These are phyloP conservation scores for Xanthia togata DNA, from an alignment of 2,888 invertebrate genomes.

Conservation along the genomic window DNA sequence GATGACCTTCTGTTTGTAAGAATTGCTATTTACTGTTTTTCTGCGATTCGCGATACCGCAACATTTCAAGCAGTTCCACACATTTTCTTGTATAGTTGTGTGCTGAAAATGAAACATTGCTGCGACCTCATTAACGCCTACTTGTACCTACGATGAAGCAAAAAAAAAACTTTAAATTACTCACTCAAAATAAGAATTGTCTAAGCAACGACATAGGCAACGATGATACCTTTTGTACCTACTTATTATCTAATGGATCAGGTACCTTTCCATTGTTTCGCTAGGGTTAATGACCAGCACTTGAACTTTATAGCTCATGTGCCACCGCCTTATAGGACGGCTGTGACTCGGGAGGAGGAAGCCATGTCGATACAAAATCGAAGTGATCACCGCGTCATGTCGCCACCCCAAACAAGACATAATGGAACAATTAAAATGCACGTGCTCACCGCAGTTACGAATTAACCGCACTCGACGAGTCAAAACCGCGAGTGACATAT, in stretches of 20 bases:
- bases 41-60: slow-evolving; percentile 36
- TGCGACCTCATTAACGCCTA: slow-evolving; percentile 4
- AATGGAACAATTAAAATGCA: slow-evolving; percentile 82
- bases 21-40: slow-evolving; percentile 49
- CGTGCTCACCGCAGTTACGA: slow-evolving; percentile 63
- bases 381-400: slow-evolving; percentile 44
- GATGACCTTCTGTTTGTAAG: slow-evolving; percentile 78
- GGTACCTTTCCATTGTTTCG: slow-evolving; percentile 24
- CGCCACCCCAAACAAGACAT: slow-evolving; percentile 69
- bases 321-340: slow-evolving; percentile 25
- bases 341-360: slow-evolving; percentile 33
- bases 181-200: slow-evolving; percentile 15
- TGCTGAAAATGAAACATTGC: not conserved
- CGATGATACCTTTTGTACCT: not conserved
- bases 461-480: slow-evolving; percentile 66
- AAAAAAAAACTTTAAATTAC: not conserved
- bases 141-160: slow-evolving; percentile 6
- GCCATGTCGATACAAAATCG: slow-evolving; percentile 53
- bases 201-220: not conserved
- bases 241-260: slow-evolving; percentile 10
- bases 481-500: slow-evolving; percentile 79
- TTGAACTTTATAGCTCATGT: slow-evolving; percentile 51
- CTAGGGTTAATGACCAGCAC: slow-evolving; percentile 58
- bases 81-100: not conserved
- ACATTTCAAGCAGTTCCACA: not conserved